phyloP scores from a whole-genome alignment of 2,888 invertebrate species.

The Dicycla oo region DNA sequence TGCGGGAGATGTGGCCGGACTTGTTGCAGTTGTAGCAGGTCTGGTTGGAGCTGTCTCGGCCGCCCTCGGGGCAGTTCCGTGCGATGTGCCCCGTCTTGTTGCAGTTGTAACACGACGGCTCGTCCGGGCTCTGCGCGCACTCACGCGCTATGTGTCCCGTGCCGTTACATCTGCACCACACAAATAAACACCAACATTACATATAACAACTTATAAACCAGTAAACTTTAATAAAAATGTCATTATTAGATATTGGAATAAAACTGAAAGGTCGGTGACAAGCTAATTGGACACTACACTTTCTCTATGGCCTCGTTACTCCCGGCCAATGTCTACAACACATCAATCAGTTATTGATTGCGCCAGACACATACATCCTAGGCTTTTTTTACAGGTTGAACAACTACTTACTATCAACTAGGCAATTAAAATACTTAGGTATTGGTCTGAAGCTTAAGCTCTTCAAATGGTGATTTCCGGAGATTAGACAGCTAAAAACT shows the following conservation, averaged over 20 bases:
- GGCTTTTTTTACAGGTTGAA: conserved; percentile 11
- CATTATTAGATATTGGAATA: conserved; percentile 12
- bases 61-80: conserved; percentile 95
- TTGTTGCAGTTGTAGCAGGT: conserved; percentile 99
- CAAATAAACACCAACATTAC: conserved; percentile 30
- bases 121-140: conserved; percentile 95
- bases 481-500: conserved; percentile 17
- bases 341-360: conserved; percentile 33
- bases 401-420: background rate
- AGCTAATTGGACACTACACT: conserved; percentile 41
- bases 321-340: conserved; percentile 29
- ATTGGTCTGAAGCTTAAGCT: background rate
- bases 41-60: conserved; percentile 92
- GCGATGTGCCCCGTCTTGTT: conserved; percentile 98
- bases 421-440: background rate
- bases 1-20: conserved; percentile 97
- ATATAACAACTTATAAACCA: background rate
- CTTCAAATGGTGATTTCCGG: conserved; percentile 8
- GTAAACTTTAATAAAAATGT: background rate
- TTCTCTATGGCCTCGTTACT: conserved; percentile 47
- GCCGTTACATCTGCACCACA: conserved; percentile 93
- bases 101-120: conserved; percentile 98
- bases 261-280: conserved; percentile 32
- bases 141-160: conserved; percentile 98
- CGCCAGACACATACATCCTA: background rate